Conservation (phyloP, 2,888 invertebrate species). For the Agriopis marginaria region DNA sequence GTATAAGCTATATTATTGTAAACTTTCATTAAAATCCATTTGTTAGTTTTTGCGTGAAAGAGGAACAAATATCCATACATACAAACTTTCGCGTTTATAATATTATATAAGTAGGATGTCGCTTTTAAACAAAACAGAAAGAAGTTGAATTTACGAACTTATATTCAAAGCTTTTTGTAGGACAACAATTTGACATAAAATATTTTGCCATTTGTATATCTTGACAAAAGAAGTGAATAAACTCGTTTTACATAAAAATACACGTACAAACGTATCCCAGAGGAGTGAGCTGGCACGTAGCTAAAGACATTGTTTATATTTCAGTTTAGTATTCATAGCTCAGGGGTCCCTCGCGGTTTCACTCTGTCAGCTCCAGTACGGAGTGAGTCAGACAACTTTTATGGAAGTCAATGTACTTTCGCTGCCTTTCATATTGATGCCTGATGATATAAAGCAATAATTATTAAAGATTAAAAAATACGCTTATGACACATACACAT, state of each 20-base stretch:
- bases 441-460: too few relatives aligned
- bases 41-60: too few relatives aligned
- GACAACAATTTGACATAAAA: background rate
- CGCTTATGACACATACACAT: too few relatives aligned
- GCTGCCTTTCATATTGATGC: background rate
- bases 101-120: too few relatives aligned
- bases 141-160: too few relatives aligned
- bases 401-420: background rate
- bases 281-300: slow-evolving; percentile 35
- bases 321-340: slow-evolving; percentile 49
- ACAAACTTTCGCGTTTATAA: too few relatives aligned
- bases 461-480: too few relatives aligned
- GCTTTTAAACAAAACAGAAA: too few relatives aligned
- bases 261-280: slow-evolving; percentile 32
- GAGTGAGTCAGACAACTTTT: background rate
- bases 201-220: background rate
- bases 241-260: slow-evolving; percentile 33
- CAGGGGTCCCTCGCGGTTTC: slow-evolving; percentile 42
- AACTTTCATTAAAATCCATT: too few relatives aligned
- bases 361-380: background rate
- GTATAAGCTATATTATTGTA: too few relatives aligned
- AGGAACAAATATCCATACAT: too few relatives aligned
- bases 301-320: slow-evolving; percentile 49
- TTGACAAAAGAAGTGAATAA: slow-evolving; percentile 26
- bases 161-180: background rate